These are phyloP conservation scores for Philonicus albiceps DNA, from an alignment of 2,888 invertebrate species.

Conservation along the genomic window DNA sequence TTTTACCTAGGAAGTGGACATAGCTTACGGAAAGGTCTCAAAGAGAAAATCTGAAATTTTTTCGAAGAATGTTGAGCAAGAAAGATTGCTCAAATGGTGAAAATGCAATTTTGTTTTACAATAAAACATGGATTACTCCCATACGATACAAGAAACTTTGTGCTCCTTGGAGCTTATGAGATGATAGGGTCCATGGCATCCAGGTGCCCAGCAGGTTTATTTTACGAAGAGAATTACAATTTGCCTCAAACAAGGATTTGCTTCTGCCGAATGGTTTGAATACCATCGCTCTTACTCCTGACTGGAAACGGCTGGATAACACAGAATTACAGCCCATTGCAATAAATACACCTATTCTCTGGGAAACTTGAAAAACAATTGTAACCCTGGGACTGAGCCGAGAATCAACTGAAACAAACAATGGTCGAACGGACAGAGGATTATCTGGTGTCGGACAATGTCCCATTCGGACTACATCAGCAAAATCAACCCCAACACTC, in stretches of 20 bases:
- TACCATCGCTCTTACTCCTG: not conserved
- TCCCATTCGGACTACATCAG: not conserved
- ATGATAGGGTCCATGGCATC: not conserved
- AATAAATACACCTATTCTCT: not conserved
- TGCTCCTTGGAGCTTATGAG: not conserved
- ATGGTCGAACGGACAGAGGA: not conserved
- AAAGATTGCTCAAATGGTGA: not conserved
- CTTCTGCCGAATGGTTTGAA: not conserved
- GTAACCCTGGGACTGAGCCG: not conserved
- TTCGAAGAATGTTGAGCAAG: not conserved
- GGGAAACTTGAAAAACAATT: not conserved
- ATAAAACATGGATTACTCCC: not conserved
- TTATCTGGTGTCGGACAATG: slow-evolving; percentile 17
- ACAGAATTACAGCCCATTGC: not conserved
- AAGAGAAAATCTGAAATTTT: not conserved
- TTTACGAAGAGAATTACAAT: not conserved
- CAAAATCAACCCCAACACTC: not conserved
- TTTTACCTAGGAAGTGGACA: not conserved
- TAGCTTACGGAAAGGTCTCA: not conserved
- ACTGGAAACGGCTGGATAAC: not conserved
- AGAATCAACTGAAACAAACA: not conserved
- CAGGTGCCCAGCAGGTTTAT: not conserved
- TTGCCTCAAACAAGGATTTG: not conserved
- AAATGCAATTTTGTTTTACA: not conserved
- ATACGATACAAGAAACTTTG: not conserved